Evolutionary conservation across 2,797 vertebrate species (phyloP), one percentile per base, ranked within the genome.

Genomic region (Macropus fuliginosus): DNA sequence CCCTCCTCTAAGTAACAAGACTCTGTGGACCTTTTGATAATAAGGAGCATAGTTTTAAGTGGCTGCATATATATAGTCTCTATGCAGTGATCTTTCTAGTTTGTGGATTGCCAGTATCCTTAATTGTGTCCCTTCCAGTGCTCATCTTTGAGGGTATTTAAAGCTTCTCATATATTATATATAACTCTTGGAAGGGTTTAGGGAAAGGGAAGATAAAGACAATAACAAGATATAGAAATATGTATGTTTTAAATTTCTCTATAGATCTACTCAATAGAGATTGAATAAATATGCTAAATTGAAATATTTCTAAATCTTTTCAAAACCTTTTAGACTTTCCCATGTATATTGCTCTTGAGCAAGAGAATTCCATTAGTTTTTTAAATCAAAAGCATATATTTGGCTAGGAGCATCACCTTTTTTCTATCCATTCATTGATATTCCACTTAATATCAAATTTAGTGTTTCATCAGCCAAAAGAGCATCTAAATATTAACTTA

Each of bases 91-190:
- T 92, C 9, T 3, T 40, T 91, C 27, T 9, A 14, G 12, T 55
- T 28, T 74, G 90, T 0, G 6, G 28, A 6, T 74, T 91, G 93
- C 74, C 55, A 93, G n/a, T 46, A 94, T 59, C 28, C 50, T 91
- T 59, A 62, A 14, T 74, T 91, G 89, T 95, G 93, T 94, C 90
- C 94, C 87, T 81, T 10, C 54, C 55, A 18, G 55, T 92, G 94
- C 57, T 94, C 3, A 93, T 91, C 62, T 94, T 52, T 74, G 90
- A 92, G 54, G 55, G 28, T 93, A 52, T 29, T 34, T 29, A 55
- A 66, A 34, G 54, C 0, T 52, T 92, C 96, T 52, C 62, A 57
- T 34, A 55, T 56, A 56, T 28, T 21, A 14, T 54, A 27, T 97
- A 55, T 62, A 90, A 34, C 91, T 56, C 52, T 24, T 59, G 40